A percentile compares a stretch with the other conserved stretches of the same genome.
Evolutionary conservation across 1,140 invertebrate species (phyloP).

Genomic region (Pentalonia nigronervosa): DNA sequence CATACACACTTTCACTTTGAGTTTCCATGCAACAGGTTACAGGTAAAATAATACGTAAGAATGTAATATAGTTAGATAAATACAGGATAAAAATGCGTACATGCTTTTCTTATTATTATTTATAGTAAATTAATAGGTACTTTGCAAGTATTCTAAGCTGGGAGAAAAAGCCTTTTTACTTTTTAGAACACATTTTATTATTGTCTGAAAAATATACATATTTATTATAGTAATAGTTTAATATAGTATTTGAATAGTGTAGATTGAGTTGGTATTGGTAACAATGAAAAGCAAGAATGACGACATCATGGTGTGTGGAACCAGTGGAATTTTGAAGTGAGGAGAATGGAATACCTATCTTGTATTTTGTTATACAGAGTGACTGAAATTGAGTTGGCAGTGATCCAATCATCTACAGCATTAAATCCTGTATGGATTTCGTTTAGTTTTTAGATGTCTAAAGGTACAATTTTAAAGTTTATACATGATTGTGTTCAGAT

Average conservation of each 20-base stretch:
- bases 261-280: not conserved
- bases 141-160: not conserved
- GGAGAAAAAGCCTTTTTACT: not conserved
- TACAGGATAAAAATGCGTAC: not conserved
- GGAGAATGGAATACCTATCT: not conserved
- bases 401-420: not conserved
- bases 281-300: constrained; percentile 11
- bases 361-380: not conserved
- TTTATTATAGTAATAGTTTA: not conserved
- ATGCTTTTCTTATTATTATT: not conserved
- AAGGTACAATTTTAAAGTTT: not conserved
- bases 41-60: not conserved
- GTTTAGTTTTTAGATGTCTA: not conserved
- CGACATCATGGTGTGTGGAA: not conserved
- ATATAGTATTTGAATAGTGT: not conserved
- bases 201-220: not conserved
- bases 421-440: not conserved
- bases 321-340: no score
- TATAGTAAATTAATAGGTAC: not conserved
- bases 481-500: not conserved
- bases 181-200: not conserved
- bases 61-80: not conserved
- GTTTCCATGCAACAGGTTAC: not conserved
- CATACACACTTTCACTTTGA: constrained; percentile 39
- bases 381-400: not conserved